Conservation (phyloP, 64 coral and sea anemone species). For the Montipora capricornis region DNA sequence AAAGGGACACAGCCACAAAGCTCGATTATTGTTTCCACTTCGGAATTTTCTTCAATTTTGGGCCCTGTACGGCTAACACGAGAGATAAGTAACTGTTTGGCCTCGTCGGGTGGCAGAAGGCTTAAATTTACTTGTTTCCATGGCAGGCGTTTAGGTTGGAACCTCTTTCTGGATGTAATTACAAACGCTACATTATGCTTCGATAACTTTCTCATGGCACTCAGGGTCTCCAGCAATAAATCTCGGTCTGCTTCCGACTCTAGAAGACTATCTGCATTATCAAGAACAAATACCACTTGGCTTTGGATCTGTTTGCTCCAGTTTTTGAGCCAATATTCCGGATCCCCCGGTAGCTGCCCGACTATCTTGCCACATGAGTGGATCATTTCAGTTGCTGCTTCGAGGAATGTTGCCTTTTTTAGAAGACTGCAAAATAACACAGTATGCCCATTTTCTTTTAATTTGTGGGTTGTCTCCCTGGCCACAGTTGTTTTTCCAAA, state of each 20-base stretch:
- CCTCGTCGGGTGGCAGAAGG: neutral
- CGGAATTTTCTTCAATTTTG: neutral
- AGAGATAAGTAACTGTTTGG: neutral
- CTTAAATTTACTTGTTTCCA: neutral
- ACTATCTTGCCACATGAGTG: neutral
- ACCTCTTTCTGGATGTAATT: neutral
- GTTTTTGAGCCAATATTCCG: neutral
- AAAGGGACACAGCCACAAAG: constrained; percentile 63
- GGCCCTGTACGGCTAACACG: neutral
- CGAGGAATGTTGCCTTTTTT: no score
- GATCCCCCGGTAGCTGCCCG: neutral
- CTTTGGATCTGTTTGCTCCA: constrained; percentile 12
- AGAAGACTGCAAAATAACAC: no score
- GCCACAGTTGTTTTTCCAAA: no score
- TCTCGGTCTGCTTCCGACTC: neutral
- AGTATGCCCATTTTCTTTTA: no score
- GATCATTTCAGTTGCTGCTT: no score
- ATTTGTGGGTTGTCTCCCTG: no score
- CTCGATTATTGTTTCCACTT: constrained; percentile 6
- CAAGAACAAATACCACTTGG: constrained; percentile 1
- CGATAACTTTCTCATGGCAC: neutral
- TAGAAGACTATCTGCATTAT: constrained; percentile 33
- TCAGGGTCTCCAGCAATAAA: neutral
- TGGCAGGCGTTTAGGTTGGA: neutral
- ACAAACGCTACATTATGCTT: neutral